Evolutionary conservation across 92 coral and sea anemone species (phyloP), one percentile per base, ranked within the genome.

Genomic region (Meandrina meandrites): DNA sequence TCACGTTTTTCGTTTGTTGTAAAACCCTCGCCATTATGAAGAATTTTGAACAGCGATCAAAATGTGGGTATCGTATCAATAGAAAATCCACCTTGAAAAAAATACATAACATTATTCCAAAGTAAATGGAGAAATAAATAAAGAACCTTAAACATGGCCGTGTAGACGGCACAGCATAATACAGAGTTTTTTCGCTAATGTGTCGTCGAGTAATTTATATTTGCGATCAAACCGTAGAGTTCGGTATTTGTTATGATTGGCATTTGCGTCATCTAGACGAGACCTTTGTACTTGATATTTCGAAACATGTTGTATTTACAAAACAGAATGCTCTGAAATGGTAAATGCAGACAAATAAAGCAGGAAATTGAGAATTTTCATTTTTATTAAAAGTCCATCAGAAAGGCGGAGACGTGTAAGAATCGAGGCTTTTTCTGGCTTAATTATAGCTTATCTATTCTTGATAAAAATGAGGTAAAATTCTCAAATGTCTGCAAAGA

Each of bases 311-410:
- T 71, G 4, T 64, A 64, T 64, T 64, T n/a, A 64, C 70, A 64
- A 64, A 64, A 37, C 36, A 18, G 53, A 7, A 37, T 48, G 64
- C 35, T 48, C 50, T 48, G n/a, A 47, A 42, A 77, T 50, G 27
- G 28, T 30, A 31, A 79, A 56, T 79, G 32, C 16, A 54, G 83
- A 79, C 83, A 79, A 54, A 31, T 47, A 54, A 54, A 32, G 32
- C 50, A 54, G 70, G 83, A 79, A 79, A 79, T 32, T 79, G 71
- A 18, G 30, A 40, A 42, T 76, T 24, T 50, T 76, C 22, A 71
- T 34, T 71, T 71, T 16, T 24, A 71, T 18, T 32, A 71, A 71
- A 34, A 71, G 80, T 50, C 80, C 58, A 76, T 45, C 34, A 76
- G 11, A 14, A 22, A 14, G 57, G 80, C 80, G 80, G 80, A 45